These are phyloP conservation scores for Scaptodrosophila latifasciaeformis DNA, from an alignment of 2,888 invertebrate species.

Conservation along the genomic window DNA sequence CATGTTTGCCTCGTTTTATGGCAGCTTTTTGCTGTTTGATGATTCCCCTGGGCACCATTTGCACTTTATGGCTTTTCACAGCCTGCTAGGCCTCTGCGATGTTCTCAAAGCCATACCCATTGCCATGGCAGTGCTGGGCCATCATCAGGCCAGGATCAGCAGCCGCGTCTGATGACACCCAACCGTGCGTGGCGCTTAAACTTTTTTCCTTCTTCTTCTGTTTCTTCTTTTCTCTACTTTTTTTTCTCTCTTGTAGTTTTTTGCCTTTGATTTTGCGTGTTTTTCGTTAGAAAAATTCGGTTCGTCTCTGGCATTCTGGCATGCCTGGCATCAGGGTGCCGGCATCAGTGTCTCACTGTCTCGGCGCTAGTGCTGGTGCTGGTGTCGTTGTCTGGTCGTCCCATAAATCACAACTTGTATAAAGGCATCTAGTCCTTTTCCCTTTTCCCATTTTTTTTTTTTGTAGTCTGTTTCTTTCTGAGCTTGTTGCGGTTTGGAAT, in stretches of 20 bases:
- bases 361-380: too few species aligned
- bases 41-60: conserved; percentile 67
- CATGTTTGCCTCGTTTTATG: conserved; percentile 53
- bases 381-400: conserved; percentile 10
- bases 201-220: too few species aligned
- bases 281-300: too few species aligned
- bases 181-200: conserved; percentile 10
- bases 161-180: conserved; percentile 11
- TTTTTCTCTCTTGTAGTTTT: too few species aligned
- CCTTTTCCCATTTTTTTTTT: too few species aligned
- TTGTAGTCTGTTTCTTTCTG: too few species aligned
- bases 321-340: background rate
- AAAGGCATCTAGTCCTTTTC: conserved; percentile 15
- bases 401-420: conserved; percentile 47
- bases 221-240: too few species aligned
- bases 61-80: conserved; percentile 65
- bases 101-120: background rate
- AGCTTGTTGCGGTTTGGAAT: conserved; percentile 4
- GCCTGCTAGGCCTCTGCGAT: conserved; percentile 18
- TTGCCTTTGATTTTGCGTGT: too few species aligned
- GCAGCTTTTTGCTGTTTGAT: conserved; percentile 59
- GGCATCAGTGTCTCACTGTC: background rate
- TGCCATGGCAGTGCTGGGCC: background rate
- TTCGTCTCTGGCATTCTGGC: too few species aligned
- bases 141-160: conserved; percentile 10